A percentile compares a stretch with the other conserved stretches of the same genome.
Evolutionary conservation across 2,797 vertebrate species (phyloP).

Genomic region (Tadarida brasiliensis): DNA sequence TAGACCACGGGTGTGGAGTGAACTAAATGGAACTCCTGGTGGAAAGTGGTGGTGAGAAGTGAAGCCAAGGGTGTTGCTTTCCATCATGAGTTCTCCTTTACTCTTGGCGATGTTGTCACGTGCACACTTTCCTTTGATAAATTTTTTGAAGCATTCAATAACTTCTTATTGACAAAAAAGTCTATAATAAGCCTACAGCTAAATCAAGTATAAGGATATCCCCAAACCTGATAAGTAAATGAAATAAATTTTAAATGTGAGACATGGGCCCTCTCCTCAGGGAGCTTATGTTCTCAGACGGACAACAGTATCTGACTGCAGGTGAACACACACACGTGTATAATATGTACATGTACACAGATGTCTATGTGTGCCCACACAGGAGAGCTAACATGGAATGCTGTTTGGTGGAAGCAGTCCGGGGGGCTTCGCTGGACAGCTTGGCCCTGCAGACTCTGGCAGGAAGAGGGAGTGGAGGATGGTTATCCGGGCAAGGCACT

Average conservation of each 20-base stretch:
- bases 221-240: not conserved
- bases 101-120: not conserved
- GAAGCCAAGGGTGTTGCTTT: not conserved
- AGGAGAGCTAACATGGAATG: not conserved
- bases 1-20: not conserved
- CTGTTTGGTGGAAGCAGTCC: not conserved
- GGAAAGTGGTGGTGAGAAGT: not conserved
- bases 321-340: not conserved
- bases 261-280: not conserved
- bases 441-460: not conserved
- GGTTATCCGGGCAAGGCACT: not conserved
- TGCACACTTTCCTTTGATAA: not conserved
- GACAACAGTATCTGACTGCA: not conserved
- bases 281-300: not conserved
- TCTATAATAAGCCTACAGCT: not conserved
- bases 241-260: not conserved
- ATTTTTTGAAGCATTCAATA: not conserved
- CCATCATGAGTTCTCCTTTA: not conserved
- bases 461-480: not conserved
- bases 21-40: not conserved
- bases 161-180: not conserved
- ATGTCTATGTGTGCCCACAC: not conserved
- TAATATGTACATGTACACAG: not conserved
- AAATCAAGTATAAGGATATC: not conserved
- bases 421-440: not conserved